These are phyloP conservation scores for Puffinus mauretanicus DNA, from an alignment of 2,113 vertebrate genomes.

Conservation along the genomic window DNA sequence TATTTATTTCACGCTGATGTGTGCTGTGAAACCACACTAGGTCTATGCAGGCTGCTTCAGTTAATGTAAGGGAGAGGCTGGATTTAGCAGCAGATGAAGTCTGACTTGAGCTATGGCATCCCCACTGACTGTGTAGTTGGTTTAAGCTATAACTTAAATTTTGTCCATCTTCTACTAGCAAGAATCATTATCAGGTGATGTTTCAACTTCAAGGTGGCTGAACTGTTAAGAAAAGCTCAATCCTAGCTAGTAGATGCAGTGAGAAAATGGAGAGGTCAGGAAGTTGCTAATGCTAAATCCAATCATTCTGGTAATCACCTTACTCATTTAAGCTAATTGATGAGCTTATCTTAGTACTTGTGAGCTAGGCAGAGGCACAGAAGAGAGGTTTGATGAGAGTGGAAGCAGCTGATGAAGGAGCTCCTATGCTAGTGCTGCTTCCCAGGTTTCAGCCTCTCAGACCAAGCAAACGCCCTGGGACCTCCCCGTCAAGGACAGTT, in stretches of 20 bases:
- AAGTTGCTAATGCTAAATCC: neutral
- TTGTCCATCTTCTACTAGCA: neutral
- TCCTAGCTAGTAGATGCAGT: neutral
- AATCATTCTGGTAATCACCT: neutral
- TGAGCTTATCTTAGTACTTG: neutral
- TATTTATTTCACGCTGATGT: too few relatives aligned
- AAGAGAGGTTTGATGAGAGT: neutral
- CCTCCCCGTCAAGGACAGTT: fast-evolving
- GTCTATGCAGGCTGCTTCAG: neutral
- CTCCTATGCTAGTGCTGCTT: neutral
- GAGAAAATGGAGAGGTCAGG: neutral
- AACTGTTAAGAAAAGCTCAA: neutral
- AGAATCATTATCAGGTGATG: neutral
- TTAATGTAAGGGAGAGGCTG: neutral
- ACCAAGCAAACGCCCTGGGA: neutral
- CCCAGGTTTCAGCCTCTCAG: neutral
- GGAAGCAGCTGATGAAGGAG: neutral
- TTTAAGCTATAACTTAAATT: neutral
- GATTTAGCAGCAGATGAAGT: neutral
- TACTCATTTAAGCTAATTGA: neutral
- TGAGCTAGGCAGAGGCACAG: neutral
- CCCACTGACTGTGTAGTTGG: neutral
- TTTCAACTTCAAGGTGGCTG: neutral
- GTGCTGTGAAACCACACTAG: neutral
- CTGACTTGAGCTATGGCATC: neutral